Evolutionary conservation across 2,888 invertebrate species (phyloP).

Genomic region (Eucera pruinosa): DNA sequence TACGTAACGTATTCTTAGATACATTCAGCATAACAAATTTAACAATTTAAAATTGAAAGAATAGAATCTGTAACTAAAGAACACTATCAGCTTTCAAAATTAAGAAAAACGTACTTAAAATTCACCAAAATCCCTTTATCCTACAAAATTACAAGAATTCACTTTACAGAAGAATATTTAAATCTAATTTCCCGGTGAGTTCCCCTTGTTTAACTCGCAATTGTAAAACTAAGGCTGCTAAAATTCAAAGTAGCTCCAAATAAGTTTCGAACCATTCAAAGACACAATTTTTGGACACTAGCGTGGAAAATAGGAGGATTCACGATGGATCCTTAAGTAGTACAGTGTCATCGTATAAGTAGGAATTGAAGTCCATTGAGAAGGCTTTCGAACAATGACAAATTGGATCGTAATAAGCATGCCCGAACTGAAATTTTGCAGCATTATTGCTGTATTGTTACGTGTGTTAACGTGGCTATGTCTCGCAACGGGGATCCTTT

Average conservation of each 20-base stretch:
- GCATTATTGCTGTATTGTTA: constrained; percentile 66
- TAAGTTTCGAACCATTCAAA: background rate
- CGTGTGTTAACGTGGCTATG: constrained; percentile 62
- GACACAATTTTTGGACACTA: background rate
- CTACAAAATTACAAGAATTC: too few species aligned
- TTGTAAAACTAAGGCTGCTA: background rate
- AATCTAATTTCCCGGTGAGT: background rate
- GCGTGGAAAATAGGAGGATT: constrained; percentile 10
- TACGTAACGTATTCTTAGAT: too few species aligned
- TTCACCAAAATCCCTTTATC: background rate
- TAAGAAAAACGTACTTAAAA: background rate
- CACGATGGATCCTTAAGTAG: constrained; percentile 5
- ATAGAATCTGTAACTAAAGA: background rate
- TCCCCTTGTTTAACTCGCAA: background rate
- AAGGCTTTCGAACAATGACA: constrained; percentile 34
- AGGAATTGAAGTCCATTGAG: constrained; percentile 13
- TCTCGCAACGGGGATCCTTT: constrained; percentile 39
- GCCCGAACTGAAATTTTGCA: constrained; percentile 56
- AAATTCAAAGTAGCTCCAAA: constrained; percentile 3
- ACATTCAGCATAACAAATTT: too few species aligned
- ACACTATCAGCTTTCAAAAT: background rate
- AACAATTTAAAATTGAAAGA: background rate
- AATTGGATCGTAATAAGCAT: constrained; percentile 27
- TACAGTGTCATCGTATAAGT: background rate
- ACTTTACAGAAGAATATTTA: background rate